Conservation (phyloP, 2,888 invertebrate genomes). For the Philaethria dido region DNA sequence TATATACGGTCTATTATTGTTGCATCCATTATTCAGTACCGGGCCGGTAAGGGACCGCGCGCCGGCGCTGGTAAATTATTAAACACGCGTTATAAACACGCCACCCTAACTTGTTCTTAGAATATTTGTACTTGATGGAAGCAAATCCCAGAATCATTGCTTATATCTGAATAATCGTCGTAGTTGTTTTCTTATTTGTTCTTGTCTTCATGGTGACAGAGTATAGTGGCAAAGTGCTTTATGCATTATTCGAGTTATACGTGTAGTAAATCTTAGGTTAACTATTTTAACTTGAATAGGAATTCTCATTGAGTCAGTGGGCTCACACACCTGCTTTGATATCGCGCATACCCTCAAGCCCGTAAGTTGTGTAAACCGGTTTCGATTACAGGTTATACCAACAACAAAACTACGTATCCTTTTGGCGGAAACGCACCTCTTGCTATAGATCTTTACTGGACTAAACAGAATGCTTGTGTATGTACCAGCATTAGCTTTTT, state of each 20-base stretch:
- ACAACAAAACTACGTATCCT: slow-evolving; percentile 67
- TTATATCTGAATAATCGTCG: slow-evolving; percentile 16
- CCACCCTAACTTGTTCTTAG: slow-evolving; percentile 69
- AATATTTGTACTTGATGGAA: slow-evolving; percentile 59
- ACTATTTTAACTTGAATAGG: slow-evolving; percentile 55
- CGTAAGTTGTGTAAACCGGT: slow-evolving; percentile 81
- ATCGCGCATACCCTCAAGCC: slow-evolving; percentile 77
- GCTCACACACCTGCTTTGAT: slow-evolving; percentile 81
- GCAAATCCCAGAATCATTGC: slow-evolving; percentile 66
- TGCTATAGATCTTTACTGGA: slow-evolving; percentile 35
- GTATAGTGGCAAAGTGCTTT: neutral
- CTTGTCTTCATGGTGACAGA: neutral
- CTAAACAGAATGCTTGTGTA: slow-evolving; percentile 11
- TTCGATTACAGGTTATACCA: slow-evolving; percentile 81
- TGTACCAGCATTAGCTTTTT: neutral
- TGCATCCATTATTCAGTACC: slow-evolving; percentile 77
- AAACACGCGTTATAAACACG: slow-evolving; percentile 78
- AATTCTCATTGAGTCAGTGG: slow-evolving; percentile 80
- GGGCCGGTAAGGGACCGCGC: slow-evolving; percentile 67
- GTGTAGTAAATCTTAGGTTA: slow-evolving; percentile 19
- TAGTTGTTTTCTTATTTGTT: slow-evolving; percentile 16
- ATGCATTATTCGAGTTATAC: neutral
- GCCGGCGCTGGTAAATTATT: slow-evolving; percentile 76
- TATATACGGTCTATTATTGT: slow-evolving; percentile 72
- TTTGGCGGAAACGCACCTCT: slow-evolving; percentile 80